Conservation (phyloP, 1,140 invertebrate genomes). For the Tetramorium parvispinum region DNA sequence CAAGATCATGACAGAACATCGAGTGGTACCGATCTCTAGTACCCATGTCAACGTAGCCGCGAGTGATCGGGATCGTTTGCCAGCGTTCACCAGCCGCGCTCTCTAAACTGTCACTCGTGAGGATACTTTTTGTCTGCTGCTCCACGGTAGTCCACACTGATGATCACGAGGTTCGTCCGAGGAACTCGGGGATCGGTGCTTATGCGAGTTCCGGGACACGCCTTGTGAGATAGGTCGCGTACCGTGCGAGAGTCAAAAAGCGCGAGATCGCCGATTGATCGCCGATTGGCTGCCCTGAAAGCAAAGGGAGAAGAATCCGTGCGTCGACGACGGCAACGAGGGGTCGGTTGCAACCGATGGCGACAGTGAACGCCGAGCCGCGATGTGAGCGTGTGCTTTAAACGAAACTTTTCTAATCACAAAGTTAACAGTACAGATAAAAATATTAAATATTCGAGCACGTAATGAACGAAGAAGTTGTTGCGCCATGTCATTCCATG, state of each 20-base stretch:
- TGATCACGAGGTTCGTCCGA: slow-evolving; percentile 1
- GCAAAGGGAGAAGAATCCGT: not conserved
- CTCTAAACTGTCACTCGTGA: not conserved
- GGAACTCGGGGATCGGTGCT: not conserved
- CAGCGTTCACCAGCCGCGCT: not conserved
- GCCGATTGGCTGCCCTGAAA: not conserved
- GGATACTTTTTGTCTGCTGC: not conserved
- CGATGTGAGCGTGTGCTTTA: slow-evolving; percentile 56
- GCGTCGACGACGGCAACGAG: not conserved
- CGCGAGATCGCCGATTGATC: slow-evolving; percentile 56
- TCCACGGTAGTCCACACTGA: slow-evolving; percentile 32
- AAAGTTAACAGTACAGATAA: slow-evolving; percentile 4
- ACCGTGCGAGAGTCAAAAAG: not conserved
- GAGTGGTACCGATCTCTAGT: not conserved
- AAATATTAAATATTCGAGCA: not conserved
- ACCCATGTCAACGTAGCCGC: not conserved
- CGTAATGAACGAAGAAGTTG: not conserved
- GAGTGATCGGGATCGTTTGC: slow-evolving; percentile 22
- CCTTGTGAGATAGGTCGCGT: slow-evolving; percentile 16
- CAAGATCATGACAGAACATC: slow-evolving; percentile 42
- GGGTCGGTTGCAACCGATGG: not conserved
- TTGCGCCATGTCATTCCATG: not conserved
- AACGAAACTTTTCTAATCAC: not conserved
- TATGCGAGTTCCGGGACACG: not conserved
- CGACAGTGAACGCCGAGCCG: slow-evolving; percentile 8